Evolutionary conservation across 1,140 invertebrate genomes (phyloP), one percentile per base, ranked within the genome.

Genomic region (Rhynchophorus ferrugineus): DNA sequence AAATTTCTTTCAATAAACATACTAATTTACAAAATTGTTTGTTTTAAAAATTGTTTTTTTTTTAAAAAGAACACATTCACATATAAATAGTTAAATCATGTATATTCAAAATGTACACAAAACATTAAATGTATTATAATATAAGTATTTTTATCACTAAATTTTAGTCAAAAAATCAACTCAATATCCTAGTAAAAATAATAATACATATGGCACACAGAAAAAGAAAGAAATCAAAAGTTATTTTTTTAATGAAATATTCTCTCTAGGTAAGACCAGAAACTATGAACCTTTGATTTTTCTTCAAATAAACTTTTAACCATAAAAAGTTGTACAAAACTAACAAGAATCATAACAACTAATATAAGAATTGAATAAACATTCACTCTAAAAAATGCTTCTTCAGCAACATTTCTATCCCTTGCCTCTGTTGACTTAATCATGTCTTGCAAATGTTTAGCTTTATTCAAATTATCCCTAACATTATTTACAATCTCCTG

Each of bases 321-420:
- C 72, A 85, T 75, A 3, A 83, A 57, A 2, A 83, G 77, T 69
- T 87, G 83, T 3, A 82, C 65, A 17, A 79, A 58, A 0, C 84
- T 84, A 3, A 89, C 82, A 8, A 75, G 53, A 6, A 87, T 47
- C 83, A 91, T 87, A 6, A 86, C 64, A 16, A 74, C 58, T 2
- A 89, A 76, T 57, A 88, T 84, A 1, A 84, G 59, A 44, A 82
- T 64, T 0, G 86, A 89, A 76, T 84, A 87, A 3, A 71, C 72
- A 67, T 86, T 84, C 0, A 90, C 85, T 61, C 81, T 78, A 61
- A 73, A 77, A 70, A 79, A 85, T 64, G 83, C 89, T 13, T 80
- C 75, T 66, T 91, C 88, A 0, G 83, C 82, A n/a, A 85, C 60
- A 69, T 87, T 89, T 51, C 87, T 74, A 69, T 91, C 87, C 24